Conservation (phyloP, 2,113 vertebrate genomes). For the Sula dactylatra region DNA sequence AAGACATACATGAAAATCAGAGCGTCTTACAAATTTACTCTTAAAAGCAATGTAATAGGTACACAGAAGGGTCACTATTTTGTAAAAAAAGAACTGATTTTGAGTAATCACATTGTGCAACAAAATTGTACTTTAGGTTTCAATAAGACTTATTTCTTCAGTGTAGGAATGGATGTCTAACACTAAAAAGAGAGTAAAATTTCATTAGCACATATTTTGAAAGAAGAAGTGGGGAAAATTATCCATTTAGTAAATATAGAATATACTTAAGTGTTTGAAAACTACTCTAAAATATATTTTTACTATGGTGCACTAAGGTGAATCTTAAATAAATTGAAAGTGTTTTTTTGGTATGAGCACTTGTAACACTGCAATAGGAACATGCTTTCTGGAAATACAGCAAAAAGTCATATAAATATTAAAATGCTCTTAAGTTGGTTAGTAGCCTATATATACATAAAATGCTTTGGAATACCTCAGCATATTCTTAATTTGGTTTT, state of each 20-base stretch:
- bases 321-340: background rate
- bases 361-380: background rate
- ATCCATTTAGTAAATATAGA: background rate
- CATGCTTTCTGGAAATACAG: background rate
- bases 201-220: background rate
- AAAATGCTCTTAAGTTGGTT: background rate
- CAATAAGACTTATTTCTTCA: background rate
- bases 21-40: background rate
- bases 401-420: background rate
- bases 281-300: background rate
- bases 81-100: fast-evolving
- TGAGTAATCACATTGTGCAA: background rate
- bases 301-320: background rate
- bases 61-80: background rate
- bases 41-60: background rate
- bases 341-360: background rate
- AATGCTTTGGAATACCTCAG: background rate
- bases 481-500: background rate
- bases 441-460: background rate
- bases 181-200: background rate
- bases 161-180: background rate
- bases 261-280: background rate
- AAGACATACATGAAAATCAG: background rate
- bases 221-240: background rate
- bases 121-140: background rate